Percentiles rank a stretch among this genome's conserved stretches.
These are phyloP conservation scores for Stenurella melanura DNA, from an alignment of 2,888 invertebrate species.

Conservation along the genomic window DNA sequence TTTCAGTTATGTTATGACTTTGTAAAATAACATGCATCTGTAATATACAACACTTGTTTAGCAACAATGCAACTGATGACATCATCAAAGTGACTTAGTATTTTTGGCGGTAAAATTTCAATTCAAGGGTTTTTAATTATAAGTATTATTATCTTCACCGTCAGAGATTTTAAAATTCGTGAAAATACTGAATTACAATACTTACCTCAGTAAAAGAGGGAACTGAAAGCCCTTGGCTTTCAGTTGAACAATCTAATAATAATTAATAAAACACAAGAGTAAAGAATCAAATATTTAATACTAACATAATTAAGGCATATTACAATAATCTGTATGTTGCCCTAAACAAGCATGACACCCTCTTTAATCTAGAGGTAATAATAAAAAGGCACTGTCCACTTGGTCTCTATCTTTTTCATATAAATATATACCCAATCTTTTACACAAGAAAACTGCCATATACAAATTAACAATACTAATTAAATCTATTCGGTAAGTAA, in stretches of 20 bases:
- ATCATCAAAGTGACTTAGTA: too few species aligned
- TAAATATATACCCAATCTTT: slow-evolving; percentile 54
- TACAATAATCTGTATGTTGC: slow-evolving; percentile 61
- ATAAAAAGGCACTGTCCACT: slow-evolving; percentile 66
- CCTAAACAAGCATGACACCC: slow-evolving; percentile 63
- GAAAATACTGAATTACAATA: too few species aligned
- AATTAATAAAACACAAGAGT: slow-evolving; percentile 48
- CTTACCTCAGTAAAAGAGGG: too few species aligned
- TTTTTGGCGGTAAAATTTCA: too few species aligned
- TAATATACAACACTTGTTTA: too few species aligned
- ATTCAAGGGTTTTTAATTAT: too few species aligned
- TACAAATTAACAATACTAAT: slow-evolving; percentile 55
- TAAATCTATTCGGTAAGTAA: slow-evolving; percentile 51
- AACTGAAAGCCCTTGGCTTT: too few species aligned
- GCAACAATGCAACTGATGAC: too few species aligned
- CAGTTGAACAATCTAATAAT: not conserved
- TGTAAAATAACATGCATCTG: too few species aligned
- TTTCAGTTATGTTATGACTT: too few species aligned
- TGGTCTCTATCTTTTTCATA: slow-evolving; percentile 62
- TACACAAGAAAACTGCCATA: slow-evolving; percentile 53
- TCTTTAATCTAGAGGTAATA: slow-evolving; percentile 48
- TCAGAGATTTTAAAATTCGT: too few species aligned
- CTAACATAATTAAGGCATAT: slow-evolving; percentile 65
- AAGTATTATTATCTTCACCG: too few species aligned
- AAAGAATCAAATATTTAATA: slow-evolving; percentile 65